Base-by-base conservation (phyloP, 2,113 vertebrate genomes). In the Plotosus lineatus region DNA sequence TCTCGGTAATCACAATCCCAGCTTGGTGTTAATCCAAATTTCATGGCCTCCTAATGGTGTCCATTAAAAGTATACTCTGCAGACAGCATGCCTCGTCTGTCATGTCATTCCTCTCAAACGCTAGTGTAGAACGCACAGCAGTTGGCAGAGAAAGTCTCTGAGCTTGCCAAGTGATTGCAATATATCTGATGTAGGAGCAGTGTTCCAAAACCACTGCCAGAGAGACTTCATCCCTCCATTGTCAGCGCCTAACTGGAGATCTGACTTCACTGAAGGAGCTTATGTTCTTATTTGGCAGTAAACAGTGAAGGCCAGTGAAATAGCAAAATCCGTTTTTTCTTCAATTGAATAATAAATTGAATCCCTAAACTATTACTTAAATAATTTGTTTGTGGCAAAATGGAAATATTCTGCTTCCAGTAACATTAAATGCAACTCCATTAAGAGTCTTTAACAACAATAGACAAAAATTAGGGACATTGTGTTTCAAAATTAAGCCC, bases 1-100 rank as follows among this genome's bases (percentile, higher is more conserved):
- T 77, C 82, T 83, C 83, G 71, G 81, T 78, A 82, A 84, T 80
- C 79, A 84, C 66, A 82, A 79, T 72, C 84, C 75, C 77, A 77
- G 85, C 69, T 88, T 84, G 75, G 74, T 81, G 77, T 83, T 84
- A 85, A 87, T 84, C 80, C 71, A 69, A 84, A 86, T 86, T 85
- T 85, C 76, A 79, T 46, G 73, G 80, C 83, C 85, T 83, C 85
- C 75, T 88, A 85, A 87, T 84, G 86, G 78, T 80, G 79, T 84
- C 85, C 82, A 86, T 88, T 87, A 85, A 84, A 84, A 79, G 50
- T 73, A 63, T 72, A 36, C 81, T 81, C 80, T 80, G 82, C 58
- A 80, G 68, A 66, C 55, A 23, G 61, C 68, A 68, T 53, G 75
- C 75, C 48, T 79, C 31, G 21, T 79, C 78, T 81, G 66, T 84